Percentiles rank a stretch among this genome's conserved stretches.
Evolutionary conservation across 2,113 vertebrate genomes (phyloP).

Genomic region (Crotalus helleri): DNA sequence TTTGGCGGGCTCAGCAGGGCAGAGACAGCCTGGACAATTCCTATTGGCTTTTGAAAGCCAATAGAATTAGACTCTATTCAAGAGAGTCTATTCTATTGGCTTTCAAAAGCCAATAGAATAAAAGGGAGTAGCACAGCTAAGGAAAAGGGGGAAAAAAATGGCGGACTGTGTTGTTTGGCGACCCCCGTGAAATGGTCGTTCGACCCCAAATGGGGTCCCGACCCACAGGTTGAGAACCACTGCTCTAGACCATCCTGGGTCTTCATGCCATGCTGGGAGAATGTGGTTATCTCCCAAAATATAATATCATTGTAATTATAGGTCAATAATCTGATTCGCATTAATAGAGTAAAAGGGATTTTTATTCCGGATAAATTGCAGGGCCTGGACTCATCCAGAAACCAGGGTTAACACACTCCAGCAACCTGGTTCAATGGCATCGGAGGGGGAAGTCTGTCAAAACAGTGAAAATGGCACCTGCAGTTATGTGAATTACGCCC

Average conservation of each 20-base stretch:
- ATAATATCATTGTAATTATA: background rate
- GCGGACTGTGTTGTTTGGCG: too few relatives aligned
- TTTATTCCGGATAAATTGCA: background rate
- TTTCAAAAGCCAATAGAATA: too few relatives aligned
- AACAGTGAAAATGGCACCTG: background rate
- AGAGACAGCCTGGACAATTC: too few relatives aligned
- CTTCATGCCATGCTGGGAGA: background rate
- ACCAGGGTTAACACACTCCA: background rate
- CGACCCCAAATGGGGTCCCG: too few relatives aligned
- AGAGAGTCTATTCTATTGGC: too few relatives aligned
- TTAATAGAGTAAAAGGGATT: background rate
- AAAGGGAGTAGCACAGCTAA: too few relatives aligned
- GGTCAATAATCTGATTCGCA: background rate
- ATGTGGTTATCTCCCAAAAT: background rate
- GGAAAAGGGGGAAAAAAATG: too few relatives aligned
- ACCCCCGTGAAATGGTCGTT: too few relatives aligned
- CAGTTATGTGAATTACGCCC: background rate
- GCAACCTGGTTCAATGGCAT: background rate
- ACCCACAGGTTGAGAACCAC: too few relatives aligned
- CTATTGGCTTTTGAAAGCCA: too few relatives aligned
- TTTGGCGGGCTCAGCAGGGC: too few relatives aligned
- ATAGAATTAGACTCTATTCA: too few relatives aligned
- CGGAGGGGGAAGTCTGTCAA: background rate
- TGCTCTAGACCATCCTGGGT: background rate
- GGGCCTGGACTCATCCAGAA: background rate